phyloP scores from a whole-genome alignment of 2,888 invertebrate genomes.

The Eilema caniola region DNA sequence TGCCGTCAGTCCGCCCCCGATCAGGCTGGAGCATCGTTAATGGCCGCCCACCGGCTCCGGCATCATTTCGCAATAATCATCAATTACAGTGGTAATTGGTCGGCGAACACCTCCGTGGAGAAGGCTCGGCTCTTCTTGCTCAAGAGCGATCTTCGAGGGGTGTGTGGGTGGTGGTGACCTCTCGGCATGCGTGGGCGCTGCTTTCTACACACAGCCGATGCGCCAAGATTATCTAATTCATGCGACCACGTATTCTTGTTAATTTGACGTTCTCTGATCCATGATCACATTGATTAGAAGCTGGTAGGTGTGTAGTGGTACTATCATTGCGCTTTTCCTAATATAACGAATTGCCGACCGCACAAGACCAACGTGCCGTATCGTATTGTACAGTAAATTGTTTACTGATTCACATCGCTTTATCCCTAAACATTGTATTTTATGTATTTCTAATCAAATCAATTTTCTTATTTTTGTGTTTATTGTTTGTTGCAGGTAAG shows the following conservation, averaged over 20 bases:
- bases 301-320: too few relatives aligned
- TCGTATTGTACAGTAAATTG: too few relatives aligned
- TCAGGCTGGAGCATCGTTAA: constrained; percentile 49
- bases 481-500: too few relatives aligned
- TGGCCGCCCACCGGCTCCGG: constrained; percentile 57
- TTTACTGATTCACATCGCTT: too few relatives aligned
- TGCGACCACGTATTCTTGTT: constrained; percentile 49
- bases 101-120: constrained; percentile 61
- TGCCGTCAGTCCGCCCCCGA: constrained; percentile 58
- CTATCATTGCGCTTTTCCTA: too few relatives aligned
- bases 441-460: too few relatives aligned
- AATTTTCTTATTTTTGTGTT: too few relatives aligned
- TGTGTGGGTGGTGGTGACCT: constrained; percentile 79
- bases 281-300: constrained; percentile 25
- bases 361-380: too few relatives aligned
- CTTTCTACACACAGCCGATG: constrained; percentile 72
- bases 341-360: too few relatives aligned
- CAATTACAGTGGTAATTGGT: constrained; percentile 71
- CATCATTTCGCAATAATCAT: constrained; percentile 73
- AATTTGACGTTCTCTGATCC: constrained; percentile 39
- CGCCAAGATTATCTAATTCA: constrained; percentile 60
- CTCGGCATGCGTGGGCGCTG: constrained; percentile 77
- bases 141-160: constrained; percentile 62
- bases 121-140: constrained; percentile 56
- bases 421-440: not conserved